Conservation (phyloP, 2,113 vertebrate species). For the Megaceryle maxima region DNA sequence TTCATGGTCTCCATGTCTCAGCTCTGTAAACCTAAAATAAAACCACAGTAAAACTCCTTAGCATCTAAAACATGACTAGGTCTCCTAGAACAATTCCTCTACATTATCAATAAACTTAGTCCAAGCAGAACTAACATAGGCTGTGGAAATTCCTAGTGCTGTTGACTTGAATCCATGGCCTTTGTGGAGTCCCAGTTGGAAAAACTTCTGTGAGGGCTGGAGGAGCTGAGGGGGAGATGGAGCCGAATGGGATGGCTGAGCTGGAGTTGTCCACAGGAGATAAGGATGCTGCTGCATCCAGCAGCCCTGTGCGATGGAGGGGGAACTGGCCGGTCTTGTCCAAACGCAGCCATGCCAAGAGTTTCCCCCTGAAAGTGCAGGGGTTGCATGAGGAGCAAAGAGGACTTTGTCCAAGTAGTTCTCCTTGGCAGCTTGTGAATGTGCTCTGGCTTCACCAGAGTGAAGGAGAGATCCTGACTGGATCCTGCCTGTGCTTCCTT, state of each 20-base stretch:
- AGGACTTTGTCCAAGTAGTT: neutral
- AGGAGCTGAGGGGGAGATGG: neutral
- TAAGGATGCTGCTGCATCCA: neutral
- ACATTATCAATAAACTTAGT: neutral
- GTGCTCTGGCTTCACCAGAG: neutral
- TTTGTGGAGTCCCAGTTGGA: neutral
- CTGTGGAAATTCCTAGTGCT: neutral
- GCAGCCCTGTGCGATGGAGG: rapidly evolving
- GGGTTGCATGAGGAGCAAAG: neutral
- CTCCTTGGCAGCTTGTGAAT: neutral
- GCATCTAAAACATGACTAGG: neutral
- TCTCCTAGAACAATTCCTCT: neutral
- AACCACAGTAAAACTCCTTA: neutral
- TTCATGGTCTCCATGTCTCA: neutral
- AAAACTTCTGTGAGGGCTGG: neutral
- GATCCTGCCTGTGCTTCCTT: neutral
- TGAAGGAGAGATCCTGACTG: neutral
- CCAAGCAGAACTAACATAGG: neutral
- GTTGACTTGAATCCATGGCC: neutral
- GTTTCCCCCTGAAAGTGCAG: neutral
- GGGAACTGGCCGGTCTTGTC: rapidly evolving
- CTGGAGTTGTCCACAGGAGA: neutral
- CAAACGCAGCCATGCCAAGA: neutral
- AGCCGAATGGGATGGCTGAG: neutral
- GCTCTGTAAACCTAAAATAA: neutral